A percentile compares a stretch with the other conserved stretches of the same genome.
Evolutionary conservation across 2,888 invertebrate genomes (phyloP).

Genomic region (Anthophora plumipes): DNA sequence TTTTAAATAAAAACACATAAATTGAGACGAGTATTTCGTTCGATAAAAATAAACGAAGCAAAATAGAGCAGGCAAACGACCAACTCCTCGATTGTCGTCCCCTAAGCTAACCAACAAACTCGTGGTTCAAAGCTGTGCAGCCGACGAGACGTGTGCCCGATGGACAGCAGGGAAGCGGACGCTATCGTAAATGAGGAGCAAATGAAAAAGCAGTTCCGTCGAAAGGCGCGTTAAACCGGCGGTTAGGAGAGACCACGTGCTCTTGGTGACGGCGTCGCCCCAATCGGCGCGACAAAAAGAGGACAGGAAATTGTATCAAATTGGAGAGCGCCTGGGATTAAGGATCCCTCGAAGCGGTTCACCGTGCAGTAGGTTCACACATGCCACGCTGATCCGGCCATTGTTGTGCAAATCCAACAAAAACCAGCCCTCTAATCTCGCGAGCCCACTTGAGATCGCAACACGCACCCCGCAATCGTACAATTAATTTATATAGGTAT

Average conservation of each 20-base stretch:
- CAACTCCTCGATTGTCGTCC: conserved; percentile 18
- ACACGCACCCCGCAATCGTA: conserved; percentile 76
- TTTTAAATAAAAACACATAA: neutral
- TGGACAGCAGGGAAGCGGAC: conserved; percentile 39
- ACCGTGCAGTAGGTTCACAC: conserved; percentile 78
- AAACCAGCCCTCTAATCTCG: conserved; percentile 83
- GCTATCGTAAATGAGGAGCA: conserved; percentile 50
- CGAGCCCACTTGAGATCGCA: conserved; percentile 80
- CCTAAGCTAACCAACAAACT: neutral
- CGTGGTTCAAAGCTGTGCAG: conserved; percentile 1
- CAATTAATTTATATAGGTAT: conserved; percentile 83
- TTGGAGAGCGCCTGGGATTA: conserved; percentile 82
- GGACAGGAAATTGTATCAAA: conserved; percentile 81
- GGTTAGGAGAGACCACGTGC: conserved; percentile 64
- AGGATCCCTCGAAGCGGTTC: conserved; percentile 77
- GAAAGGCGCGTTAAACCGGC: conserved; percentile 62
- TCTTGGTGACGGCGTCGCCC: conserved; percentile 56
- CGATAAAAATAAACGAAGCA: neutral
- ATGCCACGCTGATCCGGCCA: conserved; percentile 82
- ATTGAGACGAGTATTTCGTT: neutral
- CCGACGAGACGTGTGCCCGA: conserved; percentile 1
- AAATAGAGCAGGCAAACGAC: neutral
- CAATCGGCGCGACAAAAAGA: conserved; percentile 68
- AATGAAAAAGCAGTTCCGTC: conserved; percentile 66
- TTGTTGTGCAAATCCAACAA: conserved; percentile 85